Percentiles rank a stretch among this genome's conserved stretches.
These are phyloP conservation scores for Oreochromis spilurus DNA, from an alignment of 2,113 vertebrate species.

Conservation along the genomic window DNA sequence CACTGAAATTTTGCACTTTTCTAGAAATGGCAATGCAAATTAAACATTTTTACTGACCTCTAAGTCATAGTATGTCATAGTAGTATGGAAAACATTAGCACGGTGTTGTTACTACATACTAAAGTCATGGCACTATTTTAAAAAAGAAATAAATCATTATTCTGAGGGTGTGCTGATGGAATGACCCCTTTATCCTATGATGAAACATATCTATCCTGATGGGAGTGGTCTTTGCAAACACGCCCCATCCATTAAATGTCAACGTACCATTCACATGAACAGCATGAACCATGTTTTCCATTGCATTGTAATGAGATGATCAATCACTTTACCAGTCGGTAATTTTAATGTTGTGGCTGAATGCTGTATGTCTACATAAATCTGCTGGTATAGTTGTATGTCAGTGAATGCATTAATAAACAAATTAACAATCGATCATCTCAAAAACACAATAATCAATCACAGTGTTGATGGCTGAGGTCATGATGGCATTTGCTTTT, in stretches of 20 bases:
- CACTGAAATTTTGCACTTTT: not conserved
- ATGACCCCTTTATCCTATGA: not conserved
- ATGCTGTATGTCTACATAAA: not conserved
- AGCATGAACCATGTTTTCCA: not conserved
- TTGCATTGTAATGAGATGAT: not conserved
- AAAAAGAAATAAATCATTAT: not conserved
- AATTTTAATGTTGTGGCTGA: not conserved
- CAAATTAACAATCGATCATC: conserved; percentile 1
- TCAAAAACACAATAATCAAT: not conserved
- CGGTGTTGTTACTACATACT: not conserved
- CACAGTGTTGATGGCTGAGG: not conserved
- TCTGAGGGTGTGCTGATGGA: not conserved
- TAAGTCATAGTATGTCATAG: fast-evolving
- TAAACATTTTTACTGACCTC: not conserved
- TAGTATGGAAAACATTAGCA: not conserved
- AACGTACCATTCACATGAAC: not conserved
- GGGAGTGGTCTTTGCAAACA: not conserved
- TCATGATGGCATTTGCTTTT: not conserved
- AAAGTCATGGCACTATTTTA: not conserved
- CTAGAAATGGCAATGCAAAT: not conserved
- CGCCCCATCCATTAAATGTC: not conserved
- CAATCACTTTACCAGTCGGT: not conserved
- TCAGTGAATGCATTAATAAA: not conserved
- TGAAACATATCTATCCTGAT: not conserved
- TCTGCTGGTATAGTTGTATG: not conserved